Base-by-base conservation (phyloP, 2,797 vertebrate species). In the Molossus alvarezi region DNA sequence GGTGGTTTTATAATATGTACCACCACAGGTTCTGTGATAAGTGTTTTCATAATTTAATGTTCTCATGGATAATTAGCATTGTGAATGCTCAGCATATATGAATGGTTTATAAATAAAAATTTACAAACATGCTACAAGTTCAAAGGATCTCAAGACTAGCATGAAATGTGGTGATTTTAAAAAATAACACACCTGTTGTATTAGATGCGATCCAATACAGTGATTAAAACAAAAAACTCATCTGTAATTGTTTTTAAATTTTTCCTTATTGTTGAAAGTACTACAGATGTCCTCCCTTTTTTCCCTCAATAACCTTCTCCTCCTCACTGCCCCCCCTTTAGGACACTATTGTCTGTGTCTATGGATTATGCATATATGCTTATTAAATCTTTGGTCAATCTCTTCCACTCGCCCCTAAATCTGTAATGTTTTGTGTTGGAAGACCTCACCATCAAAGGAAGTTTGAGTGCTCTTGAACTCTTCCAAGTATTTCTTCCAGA, bases 61-160 rank as follows among this genome's bases (percentile, higher is more conserved):
- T 92, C 85, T 95, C 85, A 84, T 93, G 76, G 53, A 86, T 97
- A 96, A 97, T 96, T 97, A 97, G 51, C 77, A 94, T 86, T 91
- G 51, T 97, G 95, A 97, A 88, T 84, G 93, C 88, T 97, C 95
- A 91, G 94, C 92, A 95, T 64, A 95, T 51, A 81, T 97, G 64
- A 97, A 96, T 93, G 82, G 81, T 69, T 72, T 41, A 92, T 72
- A 9, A 65, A 0, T 91, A 94, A 64, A 85, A 90, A 69, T 29
- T 69, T 91, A 95, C 82, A 69, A 88, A 89, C 13, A 33, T 89
- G 9, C n/a, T 75, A 82, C 10, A 8, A 37, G 23, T n/a, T 96
- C 69, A 93, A 92, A 57, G 5, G 3, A 87, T 94, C 37, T 85
- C 71, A 71, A 51, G 88, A 95, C n/a, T 41, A 57, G 27, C 23